phyloP scores from a whole-genome alignment of 2,888 invertebrate genomes.

The Aethes cnicana region DNA sequence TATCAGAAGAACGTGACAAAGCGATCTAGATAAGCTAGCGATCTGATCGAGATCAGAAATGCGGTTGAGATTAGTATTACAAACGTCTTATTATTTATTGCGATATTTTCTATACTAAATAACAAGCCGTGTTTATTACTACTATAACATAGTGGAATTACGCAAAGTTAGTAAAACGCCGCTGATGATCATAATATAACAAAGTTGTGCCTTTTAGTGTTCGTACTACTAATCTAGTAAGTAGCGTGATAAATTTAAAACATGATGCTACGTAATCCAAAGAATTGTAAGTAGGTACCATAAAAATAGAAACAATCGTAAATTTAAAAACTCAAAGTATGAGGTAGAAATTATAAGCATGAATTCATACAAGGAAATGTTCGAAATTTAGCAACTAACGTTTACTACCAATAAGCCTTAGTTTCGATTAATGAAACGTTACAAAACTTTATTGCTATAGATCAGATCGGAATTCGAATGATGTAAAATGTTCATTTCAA shows the following conservation, averaged over 20 bases:
- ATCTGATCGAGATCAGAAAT: conserved; percentile 67
- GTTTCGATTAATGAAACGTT: conserved; percentile 31
- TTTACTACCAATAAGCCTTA: conserved; percentile 43
- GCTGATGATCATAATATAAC: conserved; percentile 40
- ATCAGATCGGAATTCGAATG: conserved; percentile 32
- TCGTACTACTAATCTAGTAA: neutral
- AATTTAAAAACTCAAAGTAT: too few relatives aligned
- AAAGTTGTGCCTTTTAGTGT: conserved; percentile 33
- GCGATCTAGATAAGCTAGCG: conserved; percentile 60
- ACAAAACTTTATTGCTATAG: conserved; percentile 40
- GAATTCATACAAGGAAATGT: conserved; percentile 36
- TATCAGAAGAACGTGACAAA: conserved; percentile 58
- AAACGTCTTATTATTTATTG: conserved; percentile 67
- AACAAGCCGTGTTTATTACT: conserved; percentile 49
- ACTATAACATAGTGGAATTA: conserved; percentile 41
- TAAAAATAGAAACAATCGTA: conserved; percentile 40
- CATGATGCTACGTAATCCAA: too few relatives aligned
- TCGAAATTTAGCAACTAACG: conserved; percentile 33
- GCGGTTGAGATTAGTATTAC: conserved; percentile 62
- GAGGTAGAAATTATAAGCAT: too few relatives aligned
- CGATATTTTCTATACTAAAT: conserved; percentile 49
- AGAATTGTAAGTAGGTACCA: too few relatives aligned
- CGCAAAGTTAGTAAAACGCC: conserved; percentile 36
- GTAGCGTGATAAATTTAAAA: too few relatives aligned
- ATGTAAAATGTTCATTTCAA: conserved; percentile 26